These are phyloP conservation scores for Mormyrops boulengeri DNA, from an alignment of 2,797 vertebrate species.

Conservation along the genomic window DNA sequence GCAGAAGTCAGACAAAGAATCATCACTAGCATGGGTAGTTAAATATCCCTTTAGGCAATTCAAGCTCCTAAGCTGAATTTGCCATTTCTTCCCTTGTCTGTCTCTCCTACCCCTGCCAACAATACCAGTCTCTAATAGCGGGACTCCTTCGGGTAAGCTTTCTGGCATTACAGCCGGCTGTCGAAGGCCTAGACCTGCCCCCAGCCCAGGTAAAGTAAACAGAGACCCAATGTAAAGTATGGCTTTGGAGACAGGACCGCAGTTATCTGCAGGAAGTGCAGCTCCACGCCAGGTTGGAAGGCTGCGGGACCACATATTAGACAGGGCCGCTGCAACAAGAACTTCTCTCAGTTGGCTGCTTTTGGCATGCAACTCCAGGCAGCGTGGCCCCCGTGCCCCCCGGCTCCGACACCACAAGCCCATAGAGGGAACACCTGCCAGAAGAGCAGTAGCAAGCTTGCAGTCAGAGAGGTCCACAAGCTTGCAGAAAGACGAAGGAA, in stretches of 20 bases:
- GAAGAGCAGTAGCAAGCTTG: not conserved
- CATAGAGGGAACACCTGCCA: conserved; percentile 4
- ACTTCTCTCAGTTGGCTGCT: conserved; percentile 27
- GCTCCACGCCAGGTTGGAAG: conserved; percentile 22
- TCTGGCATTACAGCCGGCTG: not conserved
- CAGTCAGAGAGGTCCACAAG: not conserved
- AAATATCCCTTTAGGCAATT: conserved; percentile 29
- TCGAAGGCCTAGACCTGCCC: not conserved
- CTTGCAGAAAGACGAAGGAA: not conserved
- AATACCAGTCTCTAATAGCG: conserved; percentile 1
- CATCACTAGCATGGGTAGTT: conserved; percentile 4
- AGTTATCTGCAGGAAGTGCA: conserved; percentile 18
- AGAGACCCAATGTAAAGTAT: not conserved
- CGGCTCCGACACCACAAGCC: not conserved
- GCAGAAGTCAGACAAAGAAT: not conserved
- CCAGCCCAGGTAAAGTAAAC: conserved; percentile 14
- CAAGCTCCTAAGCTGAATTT: conserved; percentile 14
- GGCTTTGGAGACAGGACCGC: not conserved
- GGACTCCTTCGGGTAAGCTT: not conserved
- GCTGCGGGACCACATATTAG: not conserved
- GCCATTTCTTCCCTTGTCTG: conserved; percentile 1
- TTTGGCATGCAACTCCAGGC: conserved; percentile 26
- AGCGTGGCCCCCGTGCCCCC: conserved; percentile 11
- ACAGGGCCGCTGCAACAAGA: conserved; percentile 22
- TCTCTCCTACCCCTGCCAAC: not conserved